Conservation (phyloP, 2,797 vertebrate species). For the Gadopsis bispinosus region DNA sequence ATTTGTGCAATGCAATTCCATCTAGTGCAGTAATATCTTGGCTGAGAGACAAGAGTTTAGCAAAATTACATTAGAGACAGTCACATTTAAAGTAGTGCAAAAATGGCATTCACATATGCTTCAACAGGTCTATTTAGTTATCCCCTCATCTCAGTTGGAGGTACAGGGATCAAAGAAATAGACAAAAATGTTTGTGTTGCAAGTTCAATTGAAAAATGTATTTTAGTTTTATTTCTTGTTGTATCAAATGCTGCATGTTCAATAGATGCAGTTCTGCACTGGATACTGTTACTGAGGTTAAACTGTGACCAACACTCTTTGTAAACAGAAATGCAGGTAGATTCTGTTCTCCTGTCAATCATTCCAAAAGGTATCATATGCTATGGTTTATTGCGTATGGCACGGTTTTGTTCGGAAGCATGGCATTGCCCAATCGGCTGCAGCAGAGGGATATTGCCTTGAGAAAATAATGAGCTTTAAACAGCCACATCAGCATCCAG, state of each 20-base stretch:
- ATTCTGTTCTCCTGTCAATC: no score
- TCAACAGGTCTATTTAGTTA: not conserved
- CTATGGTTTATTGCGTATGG: not conserved
- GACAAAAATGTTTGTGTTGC: not conserved
- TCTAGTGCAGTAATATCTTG: not conserved
- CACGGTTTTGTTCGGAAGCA: not conserved
- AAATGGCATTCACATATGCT: not conserved
- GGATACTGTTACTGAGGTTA: not conserved
- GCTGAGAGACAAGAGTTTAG: conserved; percentile 1
- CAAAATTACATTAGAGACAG: not conserved
- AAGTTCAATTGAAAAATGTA: not conserved
- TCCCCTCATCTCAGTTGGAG: not conserved
- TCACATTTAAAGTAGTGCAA: not conserved
- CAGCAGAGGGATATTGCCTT: conserved; percentile 31
- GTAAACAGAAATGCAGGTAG: conserved; percentile 52
- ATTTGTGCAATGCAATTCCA: conserved; percentile 4
- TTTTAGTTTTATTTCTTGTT: not conserved
- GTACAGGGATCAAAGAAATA: not conserved
- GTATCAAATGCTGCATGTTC: not conserved
- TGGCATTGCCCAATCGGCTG: conserved; percentile 11
- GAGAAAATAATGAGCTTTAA: conserved; percentile 85
- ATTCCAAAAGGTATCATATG: not conserved
- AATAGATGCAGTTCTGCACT: not conserved
- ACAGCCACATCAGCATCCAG: conserved; percentile 88
- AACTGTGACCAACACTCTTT: conserved; percentile 34